These are phyloP conservation scores for Yoshiicerus persimilis DNA, from an alignment of 1,140 invertebrate genomes.

Conservation along the genomic window DNA sequence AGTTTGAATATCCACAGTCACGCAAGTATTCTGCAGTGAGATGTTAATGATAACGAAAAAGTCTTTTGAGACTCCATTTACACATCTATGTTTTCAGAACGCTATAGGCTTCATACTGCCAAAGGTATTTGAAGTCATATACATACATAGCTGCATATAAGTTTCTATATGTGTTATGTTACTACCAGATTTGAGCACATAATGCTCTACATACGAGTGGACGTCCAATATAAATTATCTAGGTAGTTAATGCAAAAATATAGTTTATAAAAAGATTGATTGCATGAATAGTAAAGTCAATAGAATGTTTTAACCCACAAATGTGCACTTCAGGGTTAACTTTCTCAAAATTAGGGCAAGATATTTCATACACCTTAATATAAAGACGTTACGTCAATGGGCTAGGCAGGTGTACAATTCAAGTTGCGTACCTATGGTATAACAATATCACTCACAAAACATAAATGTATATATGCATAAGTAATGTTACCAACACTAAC, in stretches of 20 bases:
- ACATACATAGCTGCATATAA: not conserved
- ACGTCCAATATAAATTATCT: not conserved
- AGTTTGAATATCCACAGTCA: not conserved
- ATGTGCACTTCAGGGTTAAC: slow-evolving; percentile 2
- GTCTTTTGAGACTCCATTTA: not conserved
- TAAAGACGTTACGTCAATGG: not conserved
- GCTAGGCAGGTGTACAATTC: not conserved
- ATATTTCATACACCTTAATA: not conserved
- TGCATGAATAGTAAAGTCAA: not conserved
- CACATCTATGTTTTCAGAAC: too few species aligned
- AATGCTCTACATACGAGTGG: not conserved
- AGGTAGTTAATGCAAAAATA: not conserved
- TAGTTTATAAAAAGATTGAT: not conserved
- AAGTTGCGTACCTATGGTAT: not conserved
- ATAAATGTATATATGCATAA: too few species aligned
- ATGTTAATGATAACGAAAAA: not conserved
- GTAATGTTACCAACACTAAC: too few species aligned
- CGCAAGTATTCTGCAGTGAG: not conserved
- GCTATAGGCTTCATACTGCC: too few species aligned
- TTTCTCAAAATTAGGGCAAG: not conserved
- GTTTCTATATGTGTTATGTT: not conserved
- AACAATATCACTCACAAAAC: too few species aligned
- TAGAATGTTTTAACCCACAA: slow-evolving; percentile 5
- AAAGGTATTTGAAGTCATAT: not conserved
- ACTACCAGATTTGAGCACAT: not conserved